Percentiles rank a stretch among this genome's conserved stretches.
Conservation (phyloP, 1,140 invertebrate species). For the Drosophila albomicans region DNA sequence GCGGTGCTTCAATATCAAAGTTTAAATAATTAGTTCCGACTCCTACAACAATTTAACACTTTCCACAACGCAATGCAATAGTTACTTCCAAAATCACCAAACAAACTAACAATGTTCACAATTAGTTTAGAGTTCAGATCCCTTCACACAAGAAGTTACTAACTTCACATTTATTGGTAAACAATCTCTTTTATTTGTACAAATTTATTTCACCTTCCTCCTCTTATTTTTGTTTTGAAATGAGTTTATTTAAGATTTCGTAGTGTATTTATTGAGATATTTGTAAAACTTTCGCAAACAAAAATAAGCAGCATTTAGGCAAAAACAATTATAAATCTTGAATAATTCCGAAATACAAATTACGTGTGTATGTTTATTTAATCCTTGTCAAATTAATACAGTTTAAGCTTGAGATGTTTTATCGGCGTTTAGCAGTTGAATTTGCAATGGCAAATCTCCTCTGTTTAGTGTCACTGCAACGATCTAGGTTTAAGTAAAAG, state of each 20-base stretch:
- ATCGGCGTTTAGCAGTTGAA: conserved; percentile 22
- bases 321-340: conserved; percentile 28
- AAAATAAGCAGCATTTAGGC: not conserved
- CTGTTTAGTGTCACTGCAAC: conserved; percentile 35
- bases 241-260: conserved; percentile 18
- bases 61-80: conserved; percentile 80
- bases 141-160: not conserved
- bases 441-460: conserved; percentile 40
- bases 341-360: conserved; percentile 10
- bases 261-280: conserved; percentile 12
- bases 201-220: not conserved
- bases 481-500: not conserved
- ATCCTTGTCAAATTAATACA: not conserved
- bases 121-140: conserved; percentile 39
- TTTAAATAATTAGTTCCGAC: conserved; percentile 68
- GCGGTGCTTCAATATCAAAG: conserved; percentile 78
- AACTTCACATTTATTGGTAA: conserved; percentile 2
- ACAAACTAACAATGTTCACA: conserved; percentile 29
- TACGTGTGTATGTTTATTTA: not conserved
- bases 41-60: not conserved
- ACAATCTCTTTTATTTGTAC: conserved; percentile 4
- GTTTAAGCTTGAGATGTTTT: not conserved
- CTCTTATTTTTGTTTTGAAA: not conserved
- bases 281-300: not conserved
- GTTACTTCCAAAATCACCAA: conserved; percentile 70